Evolutionary conservation across 2,888 invertebrate genomes (phyloP), one percentile per base, ranked within the genome.

Genomic region (Caenorhabditis plicata): DNA sequence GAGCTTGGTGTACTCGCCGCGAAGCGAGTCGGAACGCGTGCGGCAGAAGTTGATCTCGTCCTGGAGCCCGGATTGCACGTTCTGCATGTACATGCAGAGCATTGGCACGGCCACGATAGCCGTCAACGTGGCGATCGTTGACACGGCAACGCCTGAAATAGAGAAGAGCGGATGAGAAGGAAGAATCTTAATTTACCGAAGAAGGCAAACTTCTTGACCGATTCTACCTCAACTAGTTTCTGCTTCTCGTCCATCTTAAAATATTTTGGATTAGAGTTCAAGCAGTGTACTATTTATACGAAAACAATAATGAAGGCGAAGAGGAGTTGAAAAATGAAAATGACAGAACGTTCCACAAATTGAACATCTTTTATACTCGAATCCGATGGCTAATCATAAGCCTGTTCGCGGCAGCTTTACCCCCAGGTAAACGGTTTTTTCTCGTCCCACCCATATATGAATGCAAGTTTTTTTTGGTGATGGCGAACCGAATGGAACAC

Each of bases 21-120:
- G 71, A 46, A 73, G 69, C 20, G 67, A 64, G 25, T 50, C 48
- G 23, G 73, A 61, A 20, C 73, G 64, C 32, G 73, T 73, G 8
- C 60, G 64, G 62, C 75, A 75, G 55, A 67, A 75, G 46, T 72
- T 68, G 53, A 75, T 46, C 56, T 75, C 75, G 31, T 61, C 62
- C 48, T 67, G 60, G 48, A 75, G 64, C 26, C 58, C 40, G 17
- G 73, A 69, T 50, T 75, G 75, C 19, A 74, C 71, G 49, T 65
- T 67, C 53, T 74, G 74, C 64, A 75, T 69, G 61, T 74, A 75
- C 56, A 73, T 73, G 66, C 75, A 61, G 26, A 73, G 66, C 69
- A 73, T 73, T 26, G 73, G 73, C 26, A 73, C 68, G 19, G 72
- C 72, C 23, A 73, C 57, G 40, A 73, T 73, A 31, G 73, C 73